Percentiles rank a stretch among this genome's conserved stretches.
These are phyloP conservation scores for Peromyscus polionotus DNA, from an alignment of 2,113 vertebrate species.

Conservation along the genomic window DNA sequence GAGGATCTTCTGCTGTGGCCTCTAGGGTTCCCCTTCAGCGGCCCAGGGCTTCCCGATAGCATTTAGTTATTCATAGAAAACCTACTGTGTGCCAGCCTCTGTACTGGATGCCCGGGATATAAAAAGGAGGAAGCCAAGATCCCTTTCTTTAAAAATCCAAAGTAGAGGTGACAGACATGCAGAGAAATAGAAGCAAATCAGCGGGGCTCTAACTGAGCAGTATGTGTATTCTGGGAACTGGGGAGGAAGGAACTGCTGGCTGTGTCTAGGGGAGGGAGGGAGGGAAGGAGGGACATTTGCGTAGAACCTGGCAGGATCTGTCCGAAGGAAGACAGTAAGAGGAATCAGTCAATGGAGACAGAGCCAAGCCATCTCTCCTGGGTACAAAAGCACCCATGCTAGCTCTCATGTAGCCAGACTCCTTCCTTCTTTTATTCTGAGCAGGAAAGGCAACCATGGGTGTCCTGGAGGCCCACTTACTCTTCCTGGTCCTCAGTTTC, in stretches of 20 bases:
- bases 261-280: background rate
- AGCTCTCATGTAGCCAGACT: background rate
- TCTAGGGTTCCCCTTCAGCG: background rate
- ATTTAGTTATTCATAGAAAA: constrained; percentile 43
- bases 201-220: constrained; percentile 33
- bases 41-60: background rate
- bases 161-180: constrained; percentile 40
- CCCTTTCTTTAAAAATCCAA: constrained; percentile 49
- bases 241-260: background rate
- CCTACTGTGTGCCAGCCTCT: constrained; percentile 4
- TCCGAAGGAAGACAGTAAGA: background rate
- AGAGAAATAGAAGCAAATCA: background rate
- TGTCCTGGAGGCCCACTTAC: background rate
- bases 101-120: constrained; percentile 25
- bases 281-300: background rate
- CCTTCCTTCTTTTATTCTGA: constrained; percentile 27
- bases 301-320: background rate
- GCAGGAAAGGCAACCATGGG: background rate
- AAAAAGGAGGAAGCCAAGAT: constrained; percentile 51
- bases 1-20: background rate
- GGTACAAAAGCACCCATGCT: background rate
- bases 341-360: background rate
- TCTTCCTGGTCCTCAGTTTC: background rate
- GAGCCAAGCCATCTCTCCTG: background rate
- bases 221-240: constrained; percentile 7